Base-by-base conservation (phyloP, 2,797 vertebrate species). In the Stomatorhinus walkeri region DNA sequence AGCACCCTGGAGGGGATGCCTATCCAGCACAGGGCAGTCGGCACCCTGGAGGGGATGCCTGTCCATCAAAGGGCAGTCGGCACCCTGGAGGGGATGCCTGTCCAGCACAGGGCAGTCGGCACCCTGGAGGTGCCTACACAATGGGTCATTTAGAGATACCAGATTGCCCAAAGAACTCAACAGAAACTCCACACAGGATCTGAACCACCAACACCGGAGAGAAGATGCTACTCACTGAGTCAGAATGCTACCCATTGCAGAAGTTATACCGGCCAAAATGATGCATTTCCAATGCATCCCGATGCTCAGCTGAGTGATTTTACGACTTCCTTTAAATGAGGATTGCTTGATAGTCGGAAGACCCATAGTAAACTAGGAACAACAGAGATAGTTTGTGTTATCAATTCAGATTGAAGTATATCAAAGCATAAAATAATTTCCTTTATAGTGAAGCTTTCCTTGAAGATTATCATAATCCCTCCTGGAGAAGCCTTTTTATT, bases 371-470 rank as follows among this genome's bases (percentile, higher is more conserved):
- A 86, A 56, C 49, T 86, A 86, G 85, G 5, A 86, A 56, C 28
- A 86, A 56, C 85, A 86, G 56, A 54, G 32, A 86, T 52, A 24
- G 46, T 85, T 54, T 84, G 81, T 84, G 40, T 84, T 84, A 86
- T 86, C 49, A 86, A 12, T 86, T 54, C 85, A 36, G 51, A 56
- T 49, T 86, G 51, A 86, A 86, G 85, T 36, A 86, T 56, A 86
- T 86, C 85, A 54, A 86, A 86, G 49, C 85, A 54, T 59, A 52
- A 86, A 86, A 86, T 86, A 86, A 86, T 36, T 68, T 40, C 46
- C 84, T 85, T 85, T 85, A 48, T 85, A 85, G 49, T 28, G 84
- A 85, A 85, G 84, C n/a, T 51, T 85, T 49, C 84, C 84, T 56
- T 86, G 85, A 86, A 86, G 85, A 86, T 54, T 32, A 54, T 51